Evolutionary conservation across 2,113 vertebrate genomes (phyloP).

Genomic region (Crotophaga sulcirostris): DNA sequence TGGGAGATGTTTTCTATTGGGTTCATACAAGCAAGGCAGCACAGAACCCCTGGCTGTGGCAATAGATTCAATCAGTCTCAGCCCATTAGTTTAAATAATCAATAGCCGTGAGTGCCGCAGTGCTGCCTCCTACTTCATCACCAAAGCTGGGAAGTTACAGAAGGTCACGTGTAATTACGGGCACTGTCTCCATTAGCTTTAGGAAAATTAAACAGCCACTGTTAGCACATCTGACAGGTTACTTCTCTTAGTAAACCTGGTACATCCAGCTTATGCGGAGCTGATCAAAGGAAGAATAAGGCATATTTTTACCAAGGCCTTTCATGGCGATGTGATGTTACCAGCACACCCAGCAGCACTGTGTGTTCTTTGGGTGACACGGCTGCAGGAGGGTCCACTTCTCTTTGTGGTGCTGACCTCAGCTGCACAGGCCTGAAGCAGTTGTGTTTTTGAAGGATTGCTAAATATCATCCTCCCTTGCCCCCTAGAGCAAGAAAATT

Average conservation of each 20-base stretch:
- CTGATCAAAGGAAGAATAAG: neutral
- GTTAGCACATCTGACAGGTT: neutral
- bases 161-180: neutral
- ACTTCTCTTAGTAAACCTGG: neutral
- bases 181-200: slow-evolving; percentile 32
- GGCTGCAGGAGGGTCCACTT: neutral
- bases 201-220: slow-evolving; percentile 40
- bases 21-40: neutral
- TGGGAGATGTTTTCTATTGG: neutral
- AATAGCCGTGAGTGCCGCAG: slow-evolving; percentile 49
- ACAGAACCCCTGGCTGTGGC: neutral
- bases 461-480: neutral
- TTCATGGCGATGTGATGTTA: neutral
- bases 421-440: neutral
- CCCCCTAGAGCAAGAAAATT: neutral
- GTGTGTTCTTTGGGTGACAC: neutral
- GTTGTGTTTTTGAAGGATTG: neutral
- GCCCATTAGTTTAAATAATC: slow-evolving; percentile 66
- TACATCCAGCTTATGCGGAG: neutral
- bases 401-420: neutral
- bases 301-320: neutral
- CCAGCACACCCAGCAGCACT: neutral
- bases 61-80: slow-evolving; percentile 48
- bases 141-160: neutral
- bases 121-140: slow-evolving; percentile 36